Conservation (phyloP, 1,140 invertebrate genomes). For the Drosophila takahashii region DNA sequence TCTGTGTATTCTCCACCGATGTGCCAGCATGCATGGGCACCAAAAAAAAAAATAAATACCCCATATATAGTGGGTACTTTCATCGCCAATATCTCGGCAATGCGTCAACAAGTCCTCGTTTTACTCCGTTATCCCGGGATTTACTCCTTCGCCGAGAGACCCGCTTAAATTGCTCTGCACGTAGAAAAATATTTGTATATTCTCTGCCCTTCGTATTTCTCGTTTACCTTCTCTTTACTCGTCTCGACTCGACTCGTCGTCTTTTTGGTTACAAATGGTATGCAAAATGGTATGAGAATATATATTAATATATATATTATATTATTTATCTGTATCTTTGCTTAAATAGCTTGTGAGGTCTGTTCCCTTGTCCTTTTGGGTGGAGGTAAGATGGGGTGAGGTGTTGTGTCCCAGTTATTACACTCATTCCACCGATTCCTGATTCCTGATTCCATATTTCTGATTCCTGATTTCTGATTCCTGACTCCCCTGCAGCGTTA, state of each 20-base stretch:
- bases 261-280: conserved; percentile 29
- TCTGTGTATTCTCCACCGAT: conserved; percentile 1
- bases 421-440: background rate
- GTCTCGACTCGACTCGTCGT: background rate
- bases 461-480: conserved; percentile 2
- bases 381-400: conserved; percentile 47
- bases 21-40: conserved; percentile 1
- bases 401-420: conserved; percentile 14
- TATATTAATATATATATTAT: conserved; percentile 33
- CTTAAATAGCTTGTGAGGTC: conserved; percentile 24
- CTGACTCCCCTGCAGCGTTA: conserved; percentile 42
- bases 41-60: conserved; percentile 15
- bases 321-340: conserved; percentile 12
- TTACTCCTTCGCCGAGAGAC: background rate
- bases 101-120: conserved; percentile 7
- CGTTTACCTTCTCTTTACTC: background rate
- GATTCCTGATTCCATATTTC: background rate
- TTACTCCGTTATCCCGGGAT: background rate
- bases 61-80: background rate
- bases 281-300: conserved; percentile 44
- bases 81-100: conserved; percentile 3
- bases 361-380: conserved; percentile 12
- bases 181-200: conserved; percentile 49
- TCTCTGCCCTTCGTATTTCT: conserved; percentile 4
- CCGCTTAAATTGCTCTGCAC: conserved; percentile 35